These are phyloP conservation scores for Saccopteryx bilineata DNA, from an alignment of 2,113 vertebrate species.

Conservation along the genomic window DNA sequence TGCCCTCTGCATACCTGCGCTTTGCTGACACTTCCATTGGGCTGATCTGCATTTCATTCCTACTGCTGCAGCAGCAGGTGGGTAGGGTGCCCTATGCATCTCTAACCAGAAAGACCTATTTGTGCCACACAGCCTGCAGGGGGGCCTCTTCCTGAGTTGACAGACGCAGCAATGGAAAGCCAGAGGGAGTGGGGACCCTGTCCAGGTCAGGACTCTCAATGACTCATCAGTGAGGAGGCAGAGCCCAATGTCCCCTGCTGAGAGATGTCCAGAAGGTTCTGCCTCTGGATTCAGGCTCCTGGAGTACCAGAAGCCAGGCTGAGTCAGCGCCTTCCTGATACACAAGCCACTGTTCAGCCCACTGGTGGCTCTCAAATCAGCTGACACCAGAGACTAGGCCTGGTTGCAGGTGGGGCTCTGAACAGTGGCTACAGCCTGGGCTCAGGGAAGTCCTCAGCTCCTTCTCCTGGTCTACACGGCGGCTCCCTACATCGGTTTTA, in stretches of 20 bases:
- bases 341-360: background rate
- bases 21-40: fast-evolving
- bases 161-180: background rate
- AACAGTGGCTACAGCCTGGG: background rate
- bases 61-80: background rate
- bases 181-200: background rate
- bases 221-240: background rate
- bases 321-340: fast-evolving
- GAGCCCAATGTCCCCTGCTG: background rate
- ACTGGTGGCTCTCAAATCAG: background rate
- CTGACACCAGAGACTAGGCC: background rate
- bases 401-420: background rate
- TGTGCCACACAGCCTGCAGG: background rate
- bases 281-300: background rate
- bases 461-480: background rate
- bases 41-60: background rate
- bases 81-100: background rate
- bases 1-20: fast-evolving
- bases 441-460: background rate
- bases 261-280: background rate
- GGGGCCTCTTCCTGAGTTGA: background rate
- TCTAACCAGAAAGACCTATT: background rate
- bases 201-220: background rate
- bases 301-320: background rate
- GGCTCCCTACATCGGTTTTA: background rate